Evolutionary conservation across 2,888 invertebrate species (phyloP), one percentile per base, ranked within the genome.

Genomic region (Andrena minutula): DNA sequence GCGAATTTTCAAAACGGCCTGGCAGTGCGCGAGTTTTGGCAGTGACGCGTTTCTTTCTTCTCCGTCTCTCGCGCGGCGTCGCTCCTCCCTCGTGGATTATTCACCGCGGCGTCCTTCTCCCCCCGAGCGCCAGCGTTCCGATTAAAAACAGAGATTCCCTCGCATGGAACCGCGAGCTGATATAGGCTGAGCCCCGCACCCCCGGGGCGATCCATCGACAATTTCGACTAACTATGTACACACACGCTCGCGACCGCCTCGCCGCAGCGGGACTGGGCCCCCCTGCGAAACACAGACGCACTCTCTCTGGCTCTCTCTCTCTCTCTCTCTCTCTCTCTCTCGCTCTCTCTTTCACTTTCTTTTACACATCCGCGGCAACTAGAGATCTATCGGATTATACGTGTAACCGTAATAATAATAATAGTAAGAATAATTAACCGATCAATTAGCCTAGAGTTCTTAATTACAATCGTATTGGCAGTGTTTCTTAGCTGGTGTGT

Each of bases 401-500:
- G 75, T 80, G 84, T 85, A 85, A 82, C 80, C 86, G 63, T 88
- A 88, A 76, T 84, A 83, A 78, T 88, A 88, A 86, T 86, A 56
- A 56, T 86, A 86, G 60, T 88, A 88, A 86, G 84, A 88, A 90
- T 87, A 90, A 89, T 90, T 87, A 91, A 89, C 90, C 87, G 87
- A 79, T 82, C 83, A 84, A 86, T 88, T 83, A 88, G 84, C 80
- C 86, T 87, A 88, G 85, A 85, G 82, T 88, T 89, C 88, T 91
- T 91, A 92, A 91, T 93, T 92, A 93, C 92, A 93, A 72, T 91
- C 76, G 88, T 93, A 93, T 92, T 93, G 93, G 94, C 93, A 93
- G 94, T 93, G 93, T 91, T 92, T 89, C 89, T 92, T 90, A 92
- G 93, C 93, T 93, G 93, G 93, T 92, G 92, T 93, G 93, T 91